A percentile compares a stretch with the other conserved stretches of the same genome.
phyloP scores from a whole-genome alignment of 2,113 vertebrate species.

The Otolemur garnettii region DNA sequence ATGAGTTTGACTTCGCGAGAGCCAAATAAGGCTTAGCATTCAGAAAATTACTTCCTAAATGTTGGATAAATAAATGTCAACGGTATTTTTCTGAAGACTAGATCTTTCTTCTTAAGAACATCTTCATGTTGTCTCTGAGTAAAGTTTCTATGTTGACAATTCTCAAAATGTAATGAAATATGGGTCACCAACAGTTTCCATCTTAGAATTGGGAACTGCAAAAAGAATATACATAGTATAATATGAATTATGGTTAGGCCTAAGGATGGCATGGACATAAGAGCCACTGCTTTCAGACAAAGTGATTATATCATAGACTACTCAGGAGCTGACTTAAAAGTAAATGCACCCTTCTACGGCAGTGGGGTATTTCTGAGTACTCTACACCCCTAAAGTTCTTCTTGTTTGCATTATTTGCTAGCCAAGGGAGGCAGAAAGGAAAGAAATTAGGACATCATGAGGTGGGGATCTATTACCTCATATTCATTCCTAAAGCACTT shows the following conservation, averaged over 20 bases:
- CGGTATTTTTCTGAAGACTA: conserved; percentile 4
- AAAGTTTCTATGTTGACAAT: background rate
- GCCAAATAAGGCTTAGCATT: background rate
- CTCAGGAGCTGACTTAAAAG: background rate
- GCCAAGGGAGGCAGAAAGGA: background rate
- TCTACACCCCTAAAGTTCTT: background rate
- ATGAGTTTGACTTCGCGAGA: background rate
- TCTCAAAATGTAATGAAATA: conserved; percentile 47
- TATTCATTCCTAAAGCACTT: background rate
- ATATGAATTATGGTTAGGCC: background rate
- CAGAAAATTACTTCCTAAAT: background rate
- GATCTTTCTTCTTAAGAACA: conserved; percentile 10
- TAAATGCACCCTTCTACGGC: background rate
- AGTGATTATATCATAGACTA: background rate
- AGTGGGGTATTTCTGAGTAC: background rate
- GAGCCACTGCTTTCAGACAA: background rate
- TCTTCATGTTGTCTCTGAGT: background rate
- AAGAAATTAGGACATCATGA: background rate
- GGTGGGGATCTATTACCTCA: background rate
- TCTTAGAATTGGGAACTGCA: background rate
- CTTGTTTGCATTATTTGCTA: background rate
- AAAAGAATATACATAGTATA: background rate
- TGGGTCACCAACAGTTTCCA: background rate
- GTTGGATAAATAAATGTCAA: conserved; percentile 14
- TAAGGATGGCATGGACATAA: background rate